These are phyloP conservation scores for Lutjanus erythropterus DNA, from an alignment of 2,113 vertebrate genomes.

Conservation along the genomic window DNA sequence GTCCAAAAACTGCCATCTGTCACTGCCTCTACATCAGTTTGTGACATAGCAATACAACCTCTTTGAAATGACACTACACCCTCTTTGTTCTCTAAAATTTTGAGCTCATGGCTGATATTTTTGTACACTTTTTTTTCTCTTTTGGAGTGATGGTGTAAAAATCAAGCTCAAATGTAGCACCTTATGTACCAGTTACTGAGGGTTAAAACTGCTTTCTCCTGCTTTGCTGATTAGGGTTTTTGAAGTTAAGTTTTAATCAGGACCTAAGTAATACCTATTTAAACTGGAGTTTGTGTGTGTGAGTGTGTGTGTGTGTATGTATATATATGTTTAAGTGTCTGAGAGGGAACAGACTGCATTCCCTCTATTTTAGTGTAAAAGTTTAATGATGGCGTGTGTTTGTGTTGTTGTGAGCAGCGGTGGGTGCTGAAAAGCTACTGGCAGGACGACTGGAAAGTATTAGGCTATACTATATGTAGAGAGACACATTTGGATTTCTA, in stretches of 20 bases:
- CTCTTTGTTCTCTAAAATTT: background rate
- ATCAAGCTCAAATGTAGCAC: slow-evolving; percentile 57
- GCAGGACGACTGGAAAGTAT: slow-evolving; percentile 73
- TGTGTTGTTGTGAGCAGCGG: slow-evolving; percentile 30
- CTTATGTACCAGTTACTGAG: background rate
- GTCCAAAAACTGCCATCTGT: background rate
- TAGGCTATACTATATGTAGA: slow-evolving; percentile 50
- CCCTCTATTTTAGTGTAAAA: slow-evolving; percentile 26
- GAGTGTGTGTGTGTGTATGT: background rate
- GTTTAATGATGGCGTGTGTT: slow-evolving; percentile 34
- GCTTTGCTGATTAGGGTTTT: slow-evolving; percentile 1
- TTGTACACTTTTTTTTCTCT: background rate
- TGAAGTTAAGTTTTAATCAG: background rate
- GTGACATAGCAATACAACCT: background rate
- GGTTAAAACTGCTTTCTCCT: background rate
- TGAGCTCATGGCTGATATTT: background rate
- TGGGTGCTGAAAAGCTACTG: slow-evolving; percentile 60
- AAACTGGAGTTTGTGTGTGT: slow-evolving; percentile 8
- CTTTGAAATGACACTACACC: background rate
- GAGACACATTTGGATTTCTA: slow-evolving; percentile 67
- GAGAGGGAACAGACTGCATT: background rate
- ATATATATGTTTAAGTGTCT: background rate
- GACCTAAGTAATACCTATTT: slow-evolving; percentile 23
- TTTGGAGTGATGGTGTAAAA: slow-evolving; percentile 4
- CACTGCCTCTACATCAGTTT: slow-evolving; percentile 23